Evolutionary conservation across 2,113 vertebrate species (phyloP).

Genomic region (Phoxinus phoxinus): DNA sequence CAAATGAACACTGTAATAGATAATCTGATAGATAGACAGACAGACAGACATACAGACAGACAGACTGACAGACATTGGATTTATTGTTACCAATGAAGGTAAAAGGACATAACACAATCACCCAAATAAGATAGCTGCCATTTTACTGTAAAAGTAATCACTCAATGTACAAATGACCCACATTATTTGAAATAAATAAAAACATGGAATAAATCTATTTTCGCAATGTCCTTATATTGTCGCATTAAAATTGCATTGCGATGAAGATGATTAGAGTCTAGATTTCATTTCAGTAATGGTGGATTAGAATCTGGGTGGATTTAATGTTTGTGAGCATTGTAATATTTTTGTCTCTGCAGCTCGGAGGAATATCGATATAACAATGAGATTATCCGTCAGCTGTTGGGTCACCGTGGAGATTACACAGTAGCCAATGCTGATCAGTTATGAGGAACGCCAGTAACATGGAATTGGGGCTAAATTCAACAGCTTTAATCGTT

Average conservation of each 20-base stretch:
- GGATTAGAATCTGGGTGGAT: slow-evolving; percentile 36
- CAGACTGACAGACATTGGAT: too few relatives aligned
- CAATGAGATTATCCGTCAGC: slow-evolving; percentile 37
- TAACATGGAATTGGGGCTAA: too few relatives aligned
- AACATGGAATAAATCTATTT: neutral
- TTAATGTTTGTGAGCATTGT: slow-evolving; percentile 22
- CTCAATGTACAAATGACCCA: slow-evolving; percentile 42
- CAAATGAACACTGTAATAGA: too few relatives aligned
- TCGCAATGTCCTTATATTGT: neutral
- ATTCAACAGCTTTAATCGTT: neutral
- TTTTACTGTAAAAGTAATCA: slow-evolving; percentile 37
- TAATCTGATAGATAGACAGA: too few relatives aligned
- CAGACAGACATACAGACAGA: too few relatives aligned
- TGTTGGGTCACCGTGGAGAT: slow-evolving; percentile 42
- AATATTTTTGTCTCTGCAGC: slow-evolving; percentile 19
- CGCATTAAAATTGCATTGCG: neutral
- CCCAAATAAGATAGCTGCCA: neutral
- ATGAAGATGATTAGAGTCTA: slow-evolving; percentile 53
- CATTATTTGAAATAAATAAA: slow-evolving; percentile 4
- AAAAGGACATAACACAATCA: slow-evolving; percentile 31
- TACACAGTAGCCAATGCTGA: neutral
- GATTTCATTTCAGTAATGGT: slow-evolving; percentile 59
- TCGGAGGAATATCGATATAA: slow-evolving; percentile 33
- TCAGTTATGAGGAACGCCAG: too few relatives aligned
- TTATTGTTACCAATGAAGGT: too few relatives aligned